A percentile compares a stretch with the other conserved stretches of the same genome.
These are phyloP conservation scores for Heliconius himera DNA, from an alignment of 1,140 invertebrate species.

Conservation along the genomic window DNA sequence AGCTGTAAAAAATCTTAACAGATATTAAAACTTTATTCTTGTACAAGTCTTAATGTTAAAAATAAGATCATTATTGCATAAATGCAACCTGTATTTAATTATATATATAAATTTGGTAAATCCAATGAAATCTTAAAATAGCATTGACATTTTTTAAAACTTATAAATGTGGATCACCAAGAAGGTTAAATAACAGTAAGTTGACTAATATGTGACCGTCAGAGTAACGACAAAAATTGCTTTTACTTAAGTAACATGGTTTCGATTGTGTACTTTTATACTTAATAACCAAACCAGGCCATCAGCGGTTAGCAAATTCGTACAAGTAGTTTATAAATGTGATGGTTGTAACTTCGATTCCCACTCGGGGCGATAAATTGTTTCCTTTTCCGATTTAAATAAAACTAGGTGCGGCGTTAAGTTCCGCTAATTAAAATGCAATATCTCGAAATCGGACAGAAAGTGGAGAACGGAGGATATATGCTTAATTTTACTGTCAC, in stretches of 20 bases:
- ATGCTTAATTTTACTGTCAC: too few species aligned
- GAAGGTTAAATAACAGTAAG: slow-evolving; percentile 4
- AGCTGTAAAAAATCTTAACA: too few species aligned
- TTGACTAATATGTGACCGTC: background rate
- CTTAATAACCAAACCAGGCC: too few species aligned
- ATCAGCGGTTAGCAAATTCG: too few species aligned
- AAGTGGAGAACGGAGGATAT: too few species aligned
- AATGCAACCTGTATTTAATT: slow-evolving; percentile 3
- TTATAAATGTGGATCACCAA: background rate
- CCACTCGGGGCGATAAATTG: too few species aligned
- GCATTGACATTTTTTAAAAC: background rate
- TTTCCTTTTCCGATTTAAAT: too few species aligned
- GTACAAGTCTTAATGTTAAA: background rate
- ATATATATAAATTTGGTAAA: background rate
- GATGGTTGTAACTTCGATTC: too few species aligned
- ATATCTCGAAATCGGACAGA: too few species aligned
- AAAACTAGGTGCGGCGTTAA: too few species aligned
- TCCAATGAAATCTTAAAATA: slow-evolving; percentile 4
- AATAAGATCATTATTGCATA: background rate
- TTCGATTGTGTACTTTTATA: background rate
- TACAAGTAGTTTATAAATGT: too few species aligned
- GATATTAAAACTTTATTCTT: background rate
- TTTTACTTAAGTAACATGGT: background rate
- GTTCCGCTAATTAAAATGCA: too few species aligned
- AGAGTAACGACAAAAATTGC: background rate